phyloP scores from a whole-genome alignment of 2,888 invertebrate genomes.

The Brenthis hecate region DNA sequence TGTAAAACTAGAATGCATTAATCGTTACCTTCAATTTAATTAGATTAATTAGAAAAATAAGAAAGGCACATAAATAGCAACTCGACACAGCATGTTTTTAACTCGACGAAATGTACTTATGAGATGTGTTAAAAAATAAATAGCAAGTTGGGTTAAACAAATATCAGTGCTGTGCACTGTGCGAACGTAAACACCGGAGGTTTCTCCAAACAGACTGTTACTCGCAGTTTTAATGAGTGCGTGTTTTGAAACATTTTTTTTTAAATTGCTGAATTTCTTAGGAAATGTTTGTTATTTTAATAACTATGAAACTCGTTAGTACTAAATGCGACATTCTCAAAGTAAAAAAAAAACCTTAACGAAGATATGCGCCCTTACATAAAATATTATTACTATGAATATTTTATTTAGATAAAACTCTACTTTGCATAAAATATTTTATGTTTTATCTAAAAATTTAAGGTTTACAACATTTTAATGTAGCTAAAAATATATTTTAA shows the following conservation, averaged over 20 bases:
- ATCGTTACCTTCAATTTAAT: neutral
- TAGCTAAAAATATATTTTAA: too few species aligned
- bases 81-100: conserved; percentile 29
- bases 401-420: too few species aligned
- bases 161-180: conserved; percentile 50
- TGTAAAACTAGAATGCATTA: too few species aligned
- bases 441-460: too few species aligned
- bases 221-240: conserved; percentile 47
- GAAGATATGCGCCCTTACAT: too few species aligned
- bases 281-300: conserved; percentile 1
- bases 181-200: conserved; percentile 66
- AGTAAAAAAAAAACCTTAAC: conserved; percentile 4
- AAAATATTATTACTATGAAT: too few species aligned
- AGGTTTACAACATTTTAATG: too few species aligned
- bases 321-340: neutral
- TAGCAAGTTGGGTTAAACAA: conserved; percentile 39
- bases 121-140: conserved; percentile 45
- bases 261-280: conserved; percentile 8
- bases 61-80: conserved; percentile 6
- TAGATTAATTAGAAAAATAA: neutral
- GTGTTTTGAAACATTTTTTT: conserved; percentile 18
- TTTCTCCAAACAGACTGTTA: conserved; percentile 63
- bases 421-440: too few species aligned
- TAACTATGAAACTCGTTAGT: conserved; percentile 16
- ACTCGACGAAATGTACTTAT: conserved; percentile 34